These are phyloP conservation scores for Notolabrus celidotus DNA, from an alignment of 2,797 vertebrate species.

Conservation along the genomic window DNA sequence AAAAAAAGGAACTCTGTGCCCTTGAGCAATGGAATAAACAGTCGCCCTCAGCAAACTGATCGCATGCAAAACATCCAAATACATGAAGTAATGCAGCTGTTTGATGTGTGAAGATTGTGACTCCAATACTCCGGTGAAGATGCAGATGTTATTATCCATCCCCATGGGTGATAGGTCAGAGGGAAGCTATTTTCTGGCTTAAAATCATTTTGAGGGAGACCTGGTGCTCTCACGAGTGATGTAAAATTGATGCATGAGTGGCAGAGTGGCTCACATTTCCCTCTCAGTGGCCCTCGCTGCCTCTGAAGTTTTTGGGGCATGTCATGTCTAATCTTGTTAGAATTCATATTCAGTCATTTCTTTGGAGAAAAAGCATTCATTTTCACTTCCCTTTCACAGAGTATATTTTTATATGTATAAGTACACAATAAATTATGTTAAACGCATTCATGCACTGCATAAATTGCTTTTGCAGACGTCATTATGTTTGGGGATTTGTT, in stretches of 20 bases:
- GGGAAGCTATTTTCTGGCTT: conserved; percentile 70
- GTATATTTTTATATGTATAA: conserved; percentile 45
- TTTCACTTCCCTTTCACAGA: conserved; percentile 47
- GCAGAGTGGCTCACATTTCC: conserved; percentile 68
- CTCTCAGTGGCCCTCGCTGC: conserved; percentile 52
- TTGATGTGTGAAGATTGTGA: conserved; percentile 62
- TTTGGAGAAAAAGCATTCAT: conserved; percentile 43
- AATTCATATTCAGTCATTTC: conserved; percentile 56
- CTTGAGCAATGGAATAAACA: conserved; percentile 7
- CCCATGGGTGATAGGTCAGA: conserved; percentile 57
- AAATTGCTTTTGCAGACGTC: conserved; percentile 55
- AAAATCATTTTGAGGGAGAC: conserved; percentile 72
- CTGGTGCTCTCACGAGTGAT: conserved; percentile 65
- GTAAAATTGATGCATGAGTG: conserved; percentile 76
- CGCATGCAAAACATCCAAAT: conserved; percentile 34
- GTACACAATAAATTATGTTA: conserved; percentile 51
- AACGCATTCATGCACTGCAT: conserved; percentile 46
- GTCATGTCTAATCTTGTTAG: conserved; percentile 71
- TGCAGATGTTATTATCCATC: conserved; percentile 54
- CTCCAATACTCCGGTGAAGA: conserved; percentile 54
- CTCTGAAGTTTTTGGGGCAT: conserved; percentile 71
- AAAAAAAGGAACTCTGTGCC: conserved; percentile 12
- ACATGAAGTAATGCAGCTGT: conserved; percentile 17
- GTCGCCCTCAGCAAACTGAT: conserved; percentile 28
- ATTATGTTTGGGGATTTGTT: conserved; percentile 57